Conservation (phyloP, 1,140 invertebrate species). For the Drosophila ananassae region DNA sequence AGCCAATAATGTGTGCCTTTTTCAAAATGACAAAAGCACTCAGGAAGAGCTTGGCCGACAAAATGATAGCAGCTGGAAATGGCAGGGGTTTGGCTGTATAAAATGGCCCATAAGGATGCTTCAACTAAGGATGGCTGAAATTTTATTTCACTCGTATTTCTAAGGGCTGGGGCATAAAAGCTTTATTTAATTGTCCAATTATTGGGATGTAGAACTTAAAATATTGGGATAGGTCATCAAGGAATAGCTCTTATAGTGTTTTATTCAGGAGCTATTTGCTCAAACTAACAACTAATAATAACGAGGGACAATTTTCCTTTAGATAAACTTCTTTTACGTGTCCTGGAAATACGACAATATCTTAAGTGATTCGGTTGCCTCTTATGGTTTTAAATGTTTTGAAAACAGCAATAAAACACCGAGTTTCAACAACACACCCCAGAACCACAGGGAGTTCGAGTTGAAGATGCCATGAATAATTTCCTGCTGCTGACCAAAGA, state of each 20-base stretch:
- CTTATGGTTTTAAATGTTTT: constrained; percentile 27
- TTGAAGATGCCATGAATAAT: constrained; percentile 57
- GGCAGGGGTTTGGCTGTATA: constrained; percentile 4
- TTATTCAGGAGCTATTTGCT: neutral
- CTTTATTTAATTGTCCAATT: too few relatives aligned
- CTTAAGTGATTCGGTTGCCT: neutral
- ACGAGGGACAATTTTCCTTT: neutral
- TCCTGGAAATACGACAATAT: neutral
- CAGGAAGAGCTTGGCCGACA: constrained; percentile 13
- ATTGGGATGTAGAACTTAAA: too few relatives aligned
- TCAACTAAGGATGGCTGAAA: constrained; percentile 37
- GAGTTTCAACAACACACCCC: constrained; percentile 21
- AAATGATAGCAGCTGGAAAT: neutral
- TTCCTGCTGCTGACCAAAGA: constrained; percentile 36
- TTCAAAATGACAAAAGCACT: constrained; percentile 67
- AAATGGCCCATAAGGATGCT: constrained; percentile 30
- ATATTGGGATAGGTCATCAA: too few relatives aligned
- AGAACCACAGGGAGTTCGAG: constrained; percentile 40
- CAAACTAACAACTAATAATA: neutral
- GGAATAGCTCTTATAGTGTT: too few relatives aligned
- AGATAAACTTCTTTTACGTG: neutral
- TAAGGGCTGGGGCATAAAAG: neutral
- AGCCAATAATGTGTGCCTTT: constrained; percentile 68
- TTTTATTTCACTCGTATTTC: constrained; percentile 2
- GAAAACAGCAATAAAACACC: constrained; percentile 48